These are phyloP conservation scores for Athene noctua DNA, from an alignment of 2,113 vertebrate genomes.

Conservation along the genomic window DNA sequence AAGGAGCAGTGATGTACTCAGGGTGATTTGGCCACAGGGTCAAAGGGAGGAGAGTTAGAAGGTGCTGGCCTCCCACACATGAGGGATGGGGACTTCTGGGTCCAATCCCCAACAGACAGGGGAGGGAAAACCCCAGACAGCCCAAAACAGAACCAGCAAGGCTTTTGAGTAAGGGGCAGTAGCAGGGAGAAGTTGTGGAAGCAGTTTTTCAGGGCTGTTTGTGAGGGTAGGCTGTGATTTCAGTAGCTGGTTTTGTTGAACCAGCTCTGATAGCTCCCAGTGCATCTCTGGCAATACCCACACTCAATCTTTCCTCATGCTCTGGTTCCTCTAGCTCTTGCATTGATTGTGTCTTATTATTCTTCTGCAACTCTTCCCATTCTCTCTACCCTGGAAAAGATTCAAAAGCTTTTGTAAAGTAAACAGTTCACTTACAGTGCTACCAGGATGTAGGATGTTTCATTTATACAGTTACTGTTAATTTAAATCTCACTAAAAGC, in stretches of 20 bases:
- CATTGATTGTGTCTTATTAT: not conserved
- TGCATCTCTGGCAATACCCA: not conserved
- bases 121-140: not conserved
- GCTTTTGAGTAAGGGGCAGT: not conserved
- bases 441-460: not conserved
- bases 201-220: not conserved
- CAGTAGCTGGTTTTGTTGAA: not conserved
- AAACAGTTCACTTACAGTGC: not conserved
- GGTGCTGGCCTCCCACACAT: not conserved
- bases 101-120: not conserved
- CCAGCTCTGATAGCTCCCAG: not conserved
- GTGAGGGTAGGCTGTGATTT: not conserved
- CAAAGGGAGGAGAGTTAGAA: not conserved
- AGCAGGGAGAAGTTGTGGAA: not conserved
- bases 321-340: not conserved
- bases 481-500: not conserved
- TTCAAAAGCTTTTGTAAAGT: not conserved
- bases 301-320: not conserved
- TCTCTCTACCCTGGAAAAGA: not conserved
- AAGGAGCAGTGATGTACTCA: not conserved
- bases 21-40: not conserved
- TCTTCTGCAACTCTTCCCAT: not conserved
- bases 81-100: not conserved
- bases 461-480: not conserved
- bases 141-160: not conserved